These are phyloP conservation scores for Idaea biselata DNA, from an alignment of 2,888 invertebrate genomes.

Conservation along the genomic window DNA sequence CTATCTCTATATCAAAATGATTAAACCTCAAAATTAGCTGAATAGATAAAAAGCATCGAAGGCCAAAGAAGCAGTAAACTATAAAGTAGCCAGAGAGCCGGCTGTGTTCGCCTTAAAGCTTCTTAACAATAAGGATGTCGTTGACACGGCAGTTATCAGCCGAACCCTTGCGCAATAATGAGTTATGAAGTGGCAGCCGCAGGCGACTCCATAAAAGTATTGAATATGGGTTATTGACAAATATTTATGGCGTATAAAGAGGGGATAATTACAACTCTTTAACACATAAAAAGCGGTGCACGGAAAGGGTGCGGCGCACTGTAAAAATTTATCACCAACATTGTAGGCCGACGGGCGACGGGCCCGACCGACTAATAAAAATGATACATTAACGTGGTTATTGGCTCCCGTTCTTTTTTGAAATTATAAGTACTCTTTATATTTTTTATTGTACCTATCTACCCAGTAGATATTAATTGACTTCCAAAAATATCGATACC, in stretches of 20 bases:
- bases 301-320: slow-evolving; percentile 68
- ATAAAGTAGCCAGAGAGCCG: slow-evolving; percentile 19
- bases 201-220: slow-evolving; percentile 74
- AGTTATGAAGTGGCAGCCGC: slow-evolving; percentile 72
- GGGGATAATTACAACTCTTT: slow-evolving; percentile 80
- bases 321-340: slow-evolving; percentile 70
- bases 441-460: slow-evolving; percentile 11
- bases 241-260: slow-evolving; percentile 79
- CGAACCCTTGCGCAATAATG: slow-evolving; percentile 68
- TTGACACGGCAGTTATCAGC: slow-evolving; percentile 53
- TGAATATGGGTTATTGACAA: slow-evolving; percentile 78
- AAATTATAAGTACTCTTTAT: neutral
- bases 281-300: slow-evolving; percentile 69
- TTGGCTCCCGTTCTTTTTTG: slow-evolving; percentile 19
- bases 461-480: neutral
- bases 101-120: slow-evolving; percentile 18
- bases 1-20: neutral
- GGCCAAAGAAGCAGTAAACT: neutral
- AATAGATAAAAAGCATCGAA: slow-evolving; percentile 9
- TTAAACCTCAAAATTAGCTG: slow-evolving; percentile 8
- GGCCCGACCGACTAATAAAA: slow-evolving; percentile 48
- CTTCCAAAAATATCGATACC: neutral
- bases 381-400: slow-evolving; percentile 41
- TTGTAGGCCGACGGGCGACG: slow-evolving; percentile 57
- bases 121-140: slow-evolving; percentile 51